Evolutionary conservation across 2,888 invertebrate species (phyloP).

Genomic region (Euspilapteryx auroguttella): DNA sequence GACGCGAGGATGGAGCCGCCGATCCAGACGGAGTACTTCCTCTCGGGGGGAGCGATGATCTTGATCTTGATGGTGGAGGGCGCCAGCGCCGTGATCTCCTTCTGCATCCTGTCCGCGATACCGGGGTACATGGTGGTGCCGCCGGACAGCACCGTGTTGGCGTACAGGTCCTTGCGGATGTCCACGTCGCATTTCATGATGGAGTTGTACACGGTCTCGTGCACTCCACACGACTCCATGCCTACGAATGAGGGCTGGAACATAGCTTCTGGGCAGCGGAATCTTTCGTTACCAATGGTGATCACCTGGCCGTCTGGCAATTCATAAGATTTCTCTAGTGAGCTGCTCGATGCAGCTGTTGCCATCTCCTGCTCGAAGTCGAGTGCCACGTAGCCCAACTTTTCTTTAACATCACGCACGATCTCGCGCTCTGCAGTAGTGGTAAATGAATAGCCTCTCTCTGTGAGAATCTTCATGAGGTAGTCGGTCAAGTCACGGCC

Average conservation of each 20-base stretch:
- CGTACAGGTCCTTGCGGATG: constrained; percentile 90
- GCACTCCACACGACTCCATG: constrained; percentile 88
- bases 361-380: constrained; percentile 97
- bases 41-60: constrained; percentile 94
- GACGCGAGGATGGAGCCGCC: constrained; percentile 56
- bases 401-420: constrained; percentile 94
- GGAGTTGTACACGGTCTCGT: constrained; percentile 90
- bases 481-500: constrained; percentile 92
- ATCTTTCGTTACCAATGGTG: constrained; percentile 86
- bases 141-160: constrained; percentile 88
- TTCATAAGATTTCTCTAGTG: constrained; percentile 91
- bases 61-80: constrained; percentile 91
- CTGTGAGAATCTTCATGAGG: constrained; percentile 92
- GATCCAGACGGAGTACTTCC: constrained; percentile 63
- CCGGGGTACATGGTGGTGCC: constrained; percentile 97
- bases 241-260: constrained; percentile 91
- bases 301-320: constrained; percentile 90
- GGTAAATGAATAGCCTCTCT: constrained; percentile 88
- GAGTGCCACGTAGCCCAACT: constrained; percentile 89
- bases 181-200: constrained; percentile 96
- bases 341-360: constrained; percentile 87
- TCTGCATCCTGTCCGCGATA: constrained; percentile 97
- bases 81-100: constrained; percentile 91
- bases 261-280: constrained; percentile 87
- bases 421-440: constrained; percentile 93